Percentiles rank a stretch among this genome's conserved stretches.
These are phyloP conservation scores for Dysdera silvatica DNA, from an alignment of 1,140 invertebrate species.

Conservation along the genomic window DNA sequence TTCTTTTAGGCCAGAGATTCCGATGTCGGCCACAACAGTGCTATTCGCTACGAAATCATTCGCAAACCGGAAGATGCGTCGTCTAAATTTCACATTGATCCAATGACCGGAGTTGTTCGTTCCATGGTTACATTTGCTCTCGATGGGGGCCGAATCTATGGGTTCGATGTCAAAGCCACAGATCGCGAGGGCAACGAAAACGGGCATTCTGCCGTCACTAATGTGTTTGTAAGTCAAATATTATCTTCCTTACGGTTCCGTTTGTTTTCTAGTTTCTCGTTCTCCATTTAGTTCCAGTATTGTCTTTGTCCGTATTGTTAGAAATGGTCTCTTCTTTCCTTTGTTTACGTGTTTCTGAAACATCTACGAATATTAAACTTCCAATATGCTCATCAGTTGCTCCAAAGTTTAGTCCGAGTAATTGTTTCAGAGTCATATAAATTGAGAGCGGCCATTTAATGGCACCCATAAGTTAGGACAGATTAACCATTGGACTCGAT, in stretches of 20 bases:
- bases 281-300: not conserved
- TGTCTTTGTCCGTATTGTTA: too few relatives aligned
- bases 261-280: not conserved
- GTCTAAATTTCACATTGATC: conserved; percentile 63
- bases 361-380: too few relatives aligned
- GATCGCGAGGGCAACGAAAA: conserved; percentile 65
- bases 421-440: too few relatives aligned
- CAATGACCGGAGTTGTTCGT: conserved; percentile 62
- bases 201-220: conserved; percentile 68
- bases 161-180: conserved; percentile 79
- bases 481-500: too few relatives aligned
- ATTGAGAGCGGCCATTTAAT: too few relatives aligned
- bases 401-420: too few relatives aligned
- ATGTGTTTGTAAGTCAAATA: conserved; percentile 70
- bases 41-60: conserved; percentile 68
- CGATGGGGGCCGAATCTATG: conserved; percentile 64
- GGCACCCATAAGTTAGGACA: too few relatives aligned
- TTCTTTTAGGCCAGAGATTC: conserved; percentile 58
- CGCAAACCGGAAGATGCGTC: conserved; percentile 53
- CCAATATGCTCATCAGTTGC: too few relatives aligned
- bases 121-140: conserved; percentile 56
- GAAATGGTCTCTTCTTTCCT: too few relatives aligned
- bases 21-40: conserved; percentile 64
- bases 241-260: not conserved
- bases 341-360: too few relatives aligned